phyloP scores from a whole-genome alignment of 1,140 invertebrate species.

The Pinna nobilis region DNA sequence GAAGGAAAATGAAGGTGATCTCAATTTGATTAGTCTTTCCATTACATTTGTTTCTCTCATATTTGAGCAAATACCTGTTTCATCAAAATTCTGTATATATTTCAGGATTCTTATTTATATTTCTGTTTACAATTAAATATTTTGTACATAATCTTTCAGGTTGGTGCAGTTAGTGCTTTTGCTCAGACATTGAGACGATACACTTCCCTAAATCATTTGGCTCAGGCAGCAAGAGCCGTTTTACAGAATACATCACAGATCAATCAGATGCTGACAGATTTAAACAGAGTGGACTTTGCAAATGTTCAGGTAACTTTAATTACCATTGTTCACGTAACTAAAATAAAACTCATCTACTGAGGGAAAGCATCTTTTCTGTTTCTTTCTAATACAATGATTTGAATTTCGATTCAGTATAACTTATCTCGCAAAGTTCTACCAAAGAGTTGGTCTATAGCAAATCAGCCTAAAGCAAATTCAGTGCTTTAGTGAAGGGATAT shows the following conservation, averaged over 20 bases:
- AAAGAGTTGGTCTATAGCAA: too few species aligned
- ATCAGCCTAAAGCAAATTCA: too few species aligned
- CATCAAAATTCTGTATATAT: neutral
- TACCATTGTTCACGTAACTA: neutral
- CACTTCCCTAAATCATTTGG: constrained; percentile 98
- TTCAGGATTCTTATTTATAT: neutral
- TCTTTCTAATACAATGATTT: too few species aligned
- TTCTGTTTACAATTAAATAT: too few species aligned
- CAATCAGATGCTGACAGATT: constrained; percentile 96
- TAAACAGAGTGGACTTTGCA: constrained; percentile 97
- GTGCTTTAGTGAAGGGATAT: too few species aligned
- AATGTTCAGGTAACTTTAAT: constrained; percentile 86
- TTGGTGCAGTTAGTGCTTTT: constrained; percentile 90
- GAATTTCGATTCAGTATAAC: too few species aligned
- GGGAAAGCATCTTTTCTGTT: neutral
- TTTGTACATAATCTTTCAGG: constrained; percentile 59
- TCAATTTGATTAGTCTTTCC: too few species aligned
- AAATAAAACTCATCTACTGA: neutral
- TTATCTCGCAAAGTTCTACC: too few species aligned
- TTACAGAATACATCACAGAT: constrained; percentile 97
- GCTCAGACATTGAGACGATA: constrained; percentile 96
- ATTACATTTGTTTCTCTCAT: too few species aligned
- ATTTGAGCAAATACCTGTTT: neutral
- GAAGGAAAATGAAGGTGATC: too few species aligned
- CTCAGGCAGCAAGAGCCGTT: constrained; percentile 95